Conservation (phyloP, 2,797 vertebrate species). For the Pteronotus mesoamericanus region DNA sequence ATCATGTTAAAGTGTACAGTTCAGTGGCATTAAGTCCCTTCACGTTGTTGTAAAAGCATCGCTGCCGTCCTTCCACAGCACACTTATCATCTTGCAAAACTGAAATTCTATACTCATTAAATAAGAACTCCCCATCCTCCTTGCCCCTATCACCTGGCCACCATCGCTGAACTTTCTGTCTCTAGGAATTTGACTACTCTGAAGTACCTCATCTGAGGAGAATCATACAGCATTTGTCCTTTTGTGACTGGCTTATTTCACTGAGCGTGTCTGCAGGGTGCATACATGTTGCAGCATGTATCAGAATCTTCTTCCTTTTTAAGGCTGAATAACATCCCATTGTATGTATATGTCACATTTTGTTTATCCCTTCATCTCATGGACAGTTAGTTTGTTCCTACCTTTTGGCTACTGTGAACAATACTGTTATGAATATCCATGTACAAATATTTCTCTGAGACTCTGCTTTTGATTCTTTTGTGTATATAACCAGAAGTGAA, state of each 20-base stretch:
- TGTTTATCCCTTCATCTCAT: too few species aligned
- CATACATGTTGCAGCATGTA: neutral
- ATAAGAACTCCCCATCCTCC: neutral
- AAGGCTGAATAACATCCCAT: neutral
- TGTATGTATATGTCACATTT: too few species aligned
- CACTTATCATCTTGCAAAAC: neutral
- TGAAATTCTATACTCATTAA: neutral
- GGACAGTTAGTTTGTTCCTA: too few species aligned
- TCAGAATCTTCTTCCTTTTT: neutral
- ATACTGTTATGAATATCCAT: too few species aligned
- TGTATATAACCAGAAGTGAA: neutral
- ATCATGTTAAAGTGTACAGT: neutral
- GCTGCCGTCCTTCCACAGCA: neutral
- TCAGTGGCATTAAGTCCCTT: neutral
- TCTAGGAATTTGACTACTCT: neutral
- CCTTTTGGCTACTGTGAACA: too few species aligned
- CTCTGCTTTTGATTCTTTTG: too few species aligned
- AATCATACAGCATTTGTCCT: neutral
- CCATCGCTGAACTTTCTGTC: neutral
- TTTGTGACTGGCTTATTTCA: neutral
- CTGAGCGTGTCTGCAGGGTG: neutral
- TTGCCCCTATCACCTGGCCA: neutral
- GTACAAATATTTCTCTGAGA: too few species aligned
- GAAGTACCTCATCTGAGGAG: neutral
- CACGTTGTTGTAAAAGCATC: neutral